Conservation (phyloP, 2,113 vertebrate species). For the Forbesichthys agassizii region DNA sequence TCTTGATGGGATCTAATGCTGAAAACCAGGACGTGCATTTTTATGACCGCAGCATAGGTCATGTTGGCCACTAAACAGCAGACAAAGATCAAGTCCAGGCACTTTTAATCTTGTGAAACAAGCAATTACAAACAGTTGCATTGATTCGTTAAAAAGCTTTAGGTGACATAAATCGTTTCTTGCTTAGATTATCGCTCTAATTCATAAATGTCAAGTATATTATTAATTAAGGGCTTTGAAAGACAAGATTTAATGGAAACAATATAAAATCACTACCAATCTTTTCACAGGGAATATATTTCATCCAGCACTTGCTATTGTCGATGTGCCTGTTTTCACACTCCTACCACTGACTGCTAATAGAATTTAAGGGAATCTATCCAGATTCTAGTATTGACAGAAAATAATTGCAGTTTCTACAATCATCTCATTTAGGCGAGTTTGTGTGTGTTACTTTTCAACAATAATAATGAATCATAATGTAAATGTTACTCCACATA, state of each 20-base stretch:
- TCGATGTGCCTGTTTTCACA: slow-evolving; percentile 46
- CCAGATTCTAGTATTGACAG: no score
- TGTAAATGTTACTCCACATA: no score
- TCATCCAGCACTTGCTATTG: slow-evolving; percentile 48
- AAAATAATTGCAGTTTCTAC: no score
- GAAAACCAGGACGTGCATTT: slow-evolving; percentile 80
- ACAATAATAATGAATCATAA: no score
- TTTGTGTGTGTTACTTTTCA: no score
- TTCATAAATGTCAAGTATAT: slow-evolving; percentile 90
- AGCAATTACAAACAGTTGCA: slow-evolving; percentile 99
- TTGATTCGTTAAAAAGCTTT: slow-evolving; percentile 99
- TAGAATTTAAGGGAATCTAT: no score
- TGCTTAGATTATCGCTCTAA: slow-evolving; percentile 92
- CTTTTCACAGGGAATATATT: slow-evolving; percentile 60
- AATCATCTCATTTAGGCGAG: no score
- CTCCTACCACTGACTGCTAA: slow-evolving; percentile 30
- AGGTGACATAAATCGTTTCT: slow-evolving; percentile 99
- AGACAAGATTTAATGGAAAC: slow-evolving; percentile 84
- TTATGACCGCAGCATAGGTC: slow-evolving; percentile 85
- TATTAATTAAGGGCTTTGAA: slow-evolving; percentile 92
- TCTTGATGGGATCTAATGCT: slow-evolving; percentile 90
- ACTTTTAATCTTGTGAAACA: slow-evolving; percentile 99
- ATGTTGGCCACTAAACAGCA: slow-evolving; percentile 91
- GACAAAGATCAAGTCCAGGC: slow-evolving; percentile 92
- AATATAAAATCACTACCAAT: slow-evolving; percentile 76